Base-by-base conservation (phyloP, 2,113 vertebrate genomes). In the Physeter macrocephalus region DNA sequence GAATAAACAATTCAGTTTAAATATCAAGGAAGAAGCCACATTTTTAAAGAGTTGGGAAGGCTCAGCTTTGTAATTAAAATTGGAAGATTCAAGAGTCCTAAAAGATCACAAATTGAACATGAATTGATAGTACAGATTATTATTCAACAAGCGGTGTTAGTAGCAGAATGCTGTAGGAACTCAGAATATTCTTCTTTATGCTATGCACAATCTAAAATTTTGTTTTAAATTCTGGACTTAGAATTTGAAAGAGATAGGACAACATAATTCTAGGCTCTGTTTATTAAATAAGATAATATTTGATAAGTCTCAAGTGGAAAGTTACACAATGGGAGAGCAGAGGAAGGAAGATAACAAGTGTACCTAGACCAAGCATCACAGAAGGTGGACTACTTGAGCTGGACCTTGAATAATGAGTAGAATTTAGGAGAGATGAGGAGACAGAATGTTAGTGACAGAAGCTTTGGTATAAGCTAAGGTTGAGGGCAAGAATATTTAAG, bases 1-100 rank as follows among this genome's bases (percentile, higher is more conserved):
- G 52, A 94, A 69, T 89, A 64, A 88, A 93, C 10, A 82, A 90
- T 92, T 52, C 66, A 74, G 17, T 36, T 92, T 92, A 92, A 89
- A 61, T 90, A 77, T 80, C 59, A 80, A 82, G 62, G 5, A 36
- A 83, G 62, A 95, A 74, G 18, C 3, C 25, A 64, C 18, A 49
- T 75, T 96, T 57, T 83, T 72, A 74, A 93, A 66, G 18, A 78
- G 86, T 36, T 67, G 15, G 31, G 3, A 29, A 87, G 23, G 11
- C 14, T 93, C 10, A 61, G 34, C 10, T 83, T 90, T 90, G 20
- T 67, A 57, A 43, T 78, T 90, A 72, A 83, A 95, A 54, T 57
- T 0, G 21, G 52, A 57, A 85, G 61, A 74, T 66, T 84, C 14
- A 88, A 14, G 69, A 74, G 21, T 83, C 39, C n/a, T 90, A 17